phyloP scores from a whole-genome alignment of 2,888 invertebrate species.

The Sinelater perroti region DNA sequence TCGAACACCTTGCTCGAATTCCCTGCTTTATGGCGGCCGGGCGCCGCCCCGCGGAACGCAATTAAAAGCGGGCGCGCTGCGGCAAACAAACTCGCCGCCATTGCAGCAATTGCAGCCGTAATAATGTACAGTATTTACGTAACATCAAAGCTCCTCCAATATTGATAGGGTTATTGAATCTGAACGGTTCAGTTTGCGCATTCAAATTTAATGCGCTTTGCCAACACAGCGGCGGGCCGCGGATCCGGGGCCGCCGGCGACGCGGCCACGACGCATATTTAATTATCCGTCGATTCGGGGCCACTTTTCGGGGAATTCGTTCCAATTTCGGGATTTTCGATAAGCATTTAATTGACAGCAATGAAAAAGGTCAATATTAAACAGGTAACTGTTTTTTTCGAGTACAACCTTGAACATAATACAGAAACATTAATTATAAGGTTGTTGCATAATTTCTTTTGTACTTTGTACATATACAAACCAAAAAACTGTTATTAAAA shows the following conservation, averaged over 20 bases:
- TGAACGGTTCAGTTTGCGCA: slow-evolving; percentile 21
- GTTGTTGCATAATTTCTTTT: no score
- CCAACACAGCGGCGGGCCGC: slow-evolving; percentile 8
- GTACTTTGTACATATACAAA: no score
- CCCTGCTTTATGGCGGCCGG: no score
- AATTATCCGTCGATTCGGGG: slow-evolving; percentile 6
- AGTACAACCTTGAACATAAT: no score
- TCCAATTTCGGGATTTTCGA: no score
- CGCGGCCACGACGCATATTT: slow-evolving; percentile 14
- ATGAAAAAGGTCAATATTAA: no score
- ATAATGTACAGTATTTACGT: slow-evolving; percentile 16
- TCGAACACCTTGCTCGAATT: no score
- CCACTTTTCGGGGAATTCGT: no score
- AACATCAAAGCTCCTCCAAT: slow-evolving; percentile 19
- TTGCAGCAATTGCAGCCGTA: slow-evolving; percentile 11
- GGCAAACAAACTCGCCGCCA: slow-evolving; percentile 9
- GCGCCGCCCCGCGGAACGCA: neutral
- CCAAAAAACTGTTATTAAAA: no score
- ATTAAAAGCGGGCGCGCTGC: neutral
- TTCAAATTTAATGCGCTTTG: slow-evolving; percentile 18
- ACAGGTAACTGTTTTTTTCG: no score
- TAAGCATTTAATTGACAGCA: no score
- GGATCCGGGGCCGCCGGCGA: slow-evolving; percentile 14
- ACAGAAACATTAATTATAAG: no score
- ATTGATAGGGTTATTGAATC: slow-evolving; percentile 25